Conservation (phyloP, 2,113 vertebrate genomes). For the Haemorhous mexicanus region DNA sequence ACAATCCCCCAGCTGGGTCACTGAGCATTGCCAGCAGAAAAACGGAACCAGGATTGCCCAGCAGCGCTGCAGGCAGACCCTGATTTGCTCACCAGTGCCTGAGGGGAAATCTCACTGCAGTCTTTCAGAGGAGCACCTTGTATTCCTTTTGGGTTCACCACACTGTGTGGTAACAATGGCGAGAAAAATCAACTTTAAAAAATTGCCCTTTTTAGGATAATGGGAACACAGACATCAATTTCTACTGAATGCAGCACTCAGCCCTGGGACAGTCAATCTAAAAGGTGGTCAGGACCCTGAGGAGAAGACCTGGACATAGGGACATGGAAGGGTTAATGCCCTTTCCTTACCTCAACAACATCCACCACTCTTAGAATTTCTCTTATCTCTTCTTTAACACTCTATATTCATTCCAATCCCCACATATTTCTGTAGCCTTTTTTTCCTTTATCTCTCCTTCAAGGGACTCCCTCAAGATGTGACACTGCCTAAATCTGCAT, state of each 20-base stretch:
- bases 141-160: neutral
- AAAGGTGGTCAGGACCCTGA: neutral
- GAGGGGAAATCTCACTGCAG: neutral
- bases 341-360: neutral
- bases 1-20: neutral
- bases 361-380: neutral
- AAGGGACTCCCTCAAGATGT: neutral
- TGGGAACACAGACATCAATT: neutral
- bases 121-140: neutral
- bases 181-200: neutral
- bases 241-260: neutral
- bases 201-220: accelerated
- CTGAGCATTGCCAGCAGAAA: neutral
- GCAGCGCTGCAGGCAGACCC: neutral
- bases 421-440: neutral
- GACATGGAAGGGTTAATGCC: neutral
- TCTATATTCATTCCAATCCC: neutral
- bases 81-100: neutral
- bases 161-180: neutral
- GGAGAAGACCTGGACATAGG: neutral
- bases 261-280: neutral
- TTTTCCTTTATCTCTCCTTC: neutral
- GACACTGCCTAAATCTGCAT: neutral
- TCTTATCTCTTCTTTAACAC: neutral
- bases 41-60: neutral